Percentiles rank a stretch among this genome's conserved stretches.
These are phyloP conservation scores for Leptodirus hochenwartii DNA, from an alignment of 2,888 invertebrate species.

Conservation along the genomic window DNA sequence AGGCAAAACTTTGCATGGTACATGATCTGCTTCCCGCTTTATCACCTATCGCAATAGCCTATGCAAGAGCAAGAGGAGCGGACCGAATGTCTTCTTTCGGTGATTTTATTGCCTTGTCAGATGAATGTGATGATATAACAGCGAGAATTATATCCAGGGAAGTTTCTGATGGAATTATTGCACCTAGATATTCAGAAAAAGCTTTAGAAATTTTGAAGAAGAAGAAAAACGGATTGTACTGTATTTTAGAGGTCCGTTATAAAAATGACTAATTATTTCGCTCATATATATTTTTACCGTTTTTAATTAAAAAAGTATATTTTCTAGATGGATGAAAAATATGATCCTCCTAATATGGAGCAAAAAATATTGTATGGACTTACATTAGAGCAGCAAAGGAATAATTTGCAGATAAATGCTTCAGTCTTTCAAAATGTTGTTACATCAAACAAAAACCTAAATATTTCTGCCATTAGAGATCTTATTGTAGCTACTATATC, in stretches of 20 bases:
- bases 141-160: constrained; percentile 84
- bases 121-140: constrained; percentile 74
- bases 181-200: constrained; percentile 72
- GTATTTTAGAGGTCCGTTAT: constrained; percentile 51
- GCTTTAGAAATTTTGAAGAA: constrained; percentile 77
- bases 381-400: constrained; percentile 72
- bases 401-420: constrained; percentile 66
- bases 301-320: too few species aligned
- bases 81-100: constrained; percentile 99
- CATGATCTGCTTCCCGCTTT: constrained; percentile 54
- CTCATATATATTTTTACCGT: not conserved
- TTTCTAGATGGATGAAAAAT: constrained; percentile 60
- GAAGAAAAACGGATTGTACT: constrained; percentile 89
- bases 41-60: constrained; percentile 74
- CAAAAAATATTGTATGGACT: constrained; percentile 70
- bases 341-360: constrained; percentile 66
- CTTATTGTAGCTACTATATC: constrained; percentile 91
- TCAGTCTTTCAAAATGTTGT: constrained; percentile 69
- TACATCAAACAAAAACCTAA: constrained; percentile 44
- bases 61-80: constrained; percentile 91
- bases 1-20: constrained; percentile 88
- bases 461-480: constrained; percentile 66
- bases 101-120: constrained; percentile 90
- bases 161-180: constrained; percentile 97
- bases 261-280: constrained; percentile 6